These are phyloP conservation scores for Prorops nasuta DNA, from an alignment of 1,140 invertebrate genomes.

Conservation along the genomic window DNA sequence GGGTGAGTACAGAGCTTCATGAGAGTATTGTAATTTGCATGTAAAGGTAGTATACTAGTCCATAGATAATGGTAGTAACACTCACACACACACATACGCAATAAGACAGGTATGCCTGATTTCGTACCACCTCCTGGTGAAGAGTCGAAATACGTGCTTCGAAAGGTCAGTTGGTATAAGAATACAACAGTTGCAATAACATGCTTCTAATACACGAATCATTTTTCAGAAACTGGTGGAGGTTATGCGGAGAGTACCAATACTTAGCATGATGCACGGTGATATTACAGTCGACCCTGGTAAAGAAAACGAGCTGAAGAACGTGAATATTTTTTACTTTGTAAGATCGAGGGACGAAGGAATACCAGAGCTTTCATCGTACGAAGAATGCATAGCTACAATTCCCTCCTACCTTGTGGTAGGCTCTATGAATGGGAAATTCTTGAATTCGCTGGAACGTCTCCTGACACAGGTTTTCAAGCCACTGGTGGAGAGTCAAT, in stretches of 20 bases:
- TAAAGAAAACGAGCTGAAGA: slow-evolving; percentile 41
- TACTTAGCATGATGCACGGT: slow-evolving; percentile 66
- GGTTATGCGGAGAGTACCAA: slow-evolving; percentile 64
- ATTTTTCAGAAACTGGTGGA: slow-evolving; percentile 67
- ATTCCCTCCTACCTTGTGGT: slow-evolving; percentile 67
- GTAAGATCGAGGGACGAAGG: slow-evolving; percentile 61
- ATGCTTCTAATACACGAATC: not conserved
- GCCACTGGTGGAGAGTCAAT: slow-evolving; percentile 57
- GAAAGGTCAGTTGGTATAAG: too few species aligned
- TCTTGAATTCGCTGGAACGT: slow-evolving; percentile 57
- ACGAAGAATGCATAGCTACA: slow-evolving; percentile 54
- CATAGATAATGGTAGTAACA: too few species aligned
- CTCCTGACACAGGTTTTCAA: slow-evolving; percentile 52
- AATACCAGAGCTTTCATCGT: slow-evolving; percentile 58
- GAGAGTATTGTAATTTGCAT: too few species aligned
- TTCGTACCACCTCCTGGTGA: slow-evolving; percentile 44
- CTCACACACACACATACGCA: too few species aligned
- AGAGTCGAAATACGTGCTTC: slow-evolving; percentile 54
- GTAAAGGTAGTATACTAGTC: too few species aligned
- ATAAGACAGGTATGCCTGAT: not conserved
- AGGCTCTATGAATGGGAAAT: slow-evolving; percentile 61
- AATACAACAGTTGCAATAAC: not conserved
- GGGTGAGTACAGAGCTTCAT: too few species aligned
- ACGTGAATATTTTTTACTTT: slow-evolving; percentile 65
- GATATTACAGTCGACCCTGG: slow-evolving; percentile 53